A percentile compares a stretch with the other conserved stretches of the same genome.
These are phyloP conservation scores for Atrichornis clamosus DNA, from an alignment of 2,113 vertebrate genomes.

Conservation along the genomic window DNA sequence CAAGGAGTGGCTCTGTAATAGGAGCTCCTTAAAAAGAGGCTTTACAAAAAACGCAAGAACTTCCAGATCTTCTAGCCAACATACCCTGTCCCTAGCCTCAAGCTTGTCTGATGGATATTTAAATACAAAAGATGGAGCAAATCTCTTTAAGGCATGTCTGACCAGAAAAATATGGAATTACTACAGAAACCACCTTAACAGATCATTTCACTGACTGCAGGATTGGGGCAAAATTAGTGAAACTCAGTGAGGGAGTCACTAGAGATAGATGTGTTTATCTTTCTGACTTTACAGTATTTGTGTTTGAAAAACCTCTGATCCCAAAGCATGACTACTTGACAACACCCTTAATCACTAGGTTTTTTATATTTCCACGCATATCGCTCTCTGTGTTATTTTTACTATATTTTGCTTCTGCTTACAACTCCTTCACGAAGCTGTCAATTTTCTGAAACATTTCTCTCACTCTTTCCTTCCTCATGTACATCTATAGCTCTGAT, in stretches of 20 bases:
- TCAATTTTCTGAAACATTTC: conserved; percentile 59
- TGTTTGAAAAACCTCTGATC: conserved; percentile 57
- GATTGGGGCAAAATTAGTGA: conserved; percentile 35
- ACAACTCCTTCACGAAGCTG: conserved; percentile 60
- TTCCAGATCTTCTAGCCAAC: not conserved
- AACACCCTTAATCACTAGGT: conserved; percentile 70
- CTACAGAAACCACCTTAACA: not conserved
- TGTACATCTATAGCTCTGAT: conserved; percentile 41
- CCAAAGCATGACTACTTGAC: conserved; percentile 57
- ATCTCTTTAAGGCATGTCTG: not conserved
- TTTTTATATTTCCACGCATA: conserved; percentile 37
- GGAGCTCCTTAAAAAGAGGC: not conserved
- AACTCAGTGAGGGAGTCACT: conserved; percentile 61
- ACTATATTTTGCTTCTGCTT: conserved; percentile 54
- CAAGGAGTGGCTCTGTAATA: not conserved
- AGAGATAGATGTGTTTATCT: conserved; percentile 54
- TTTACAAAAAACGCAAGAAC: not conserved
- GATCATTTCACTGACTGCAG: not conserved
- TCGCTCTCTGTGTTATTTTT: conserved; percentile 51
- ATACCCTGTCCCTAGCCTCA: not conserved
- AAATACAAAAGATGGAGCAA: not conserved
- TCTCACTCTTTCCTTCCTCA: not conserved
- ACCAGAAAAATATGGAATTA: not conserved
- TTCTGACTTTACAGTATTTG: conserved; percentile 31
- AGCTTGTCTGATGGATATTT: not conserved